Evolutionary conservation across 2,888 invertebrate species (phyloP).

Genomic region (Rhabditoides inermis): DNA sequence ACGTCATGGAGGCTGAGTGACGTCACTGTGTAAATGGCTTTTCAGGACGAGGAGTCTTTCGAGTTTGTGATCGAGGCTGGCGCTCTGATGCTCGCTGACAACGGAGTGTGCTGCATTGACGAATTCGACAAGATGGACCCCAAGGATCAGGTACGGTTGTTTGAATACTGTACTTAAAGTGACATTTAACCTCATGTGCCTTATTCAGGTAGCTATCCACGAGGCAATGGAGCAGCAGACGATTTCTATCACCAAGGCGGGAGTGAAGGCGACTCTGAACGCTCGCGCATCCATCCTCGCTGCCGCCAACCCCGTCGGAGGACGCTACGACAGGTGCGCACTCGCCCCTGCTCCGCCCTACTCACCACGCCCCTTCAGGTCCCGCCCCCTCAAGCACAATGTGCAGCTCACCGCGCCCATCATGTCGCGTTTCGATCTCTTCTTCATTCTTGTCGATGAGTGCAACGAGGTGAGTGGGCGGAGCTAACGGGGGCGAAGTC

Average conservation of each 20-base stretch:
- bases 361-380: slow-evolving; percentile 4
- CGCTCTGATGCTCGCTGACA: slow-evolving; percentile 97
- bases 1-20: not conserved
- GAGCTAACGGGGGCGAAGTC: not conserved
- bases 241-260: slow-evolving; percentile 82
- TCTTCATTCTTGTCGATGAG: slow-evolving; percentile 95
- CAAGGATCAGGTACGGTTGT: slow-evolving; percentile 67
- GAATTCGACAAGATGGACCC: slow-evolving; percentile 99
- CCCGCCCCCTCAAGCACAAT: slow-evolving; percentile 87
- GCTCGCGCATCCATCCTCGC: slow-evolving; percentile 94
- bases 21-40: not conserved
- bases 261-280: slow-evolving; percentile 77
- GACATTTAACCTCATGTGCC: not conserved
- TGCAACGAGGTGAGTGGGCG: slow-evolving; percentile 67
- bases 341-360: not conserved
- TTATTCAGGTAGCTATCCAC: slow-evolving; percentile 78
- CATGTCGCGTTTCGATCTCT: slow-evolving; percentile 96
- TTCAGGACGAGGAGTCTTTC: slow-evolving; percentile 80
- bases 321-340: slow-evolving; percentile 71
- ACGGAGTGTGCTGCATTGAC: slow-evolving; percentile 67
- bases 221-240: slow-evolving; percentile 99
- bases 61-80: slow-evolving; percentile 99
- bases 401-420: slow-evolving; percentile 86
- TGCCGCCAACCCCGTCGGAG: slow-evolving; percentile 95
- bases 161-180: not conserved